Conservation (phyloP, 2,797 vertebrate genomes). For the Lepilemur ruficaudatus region DNA sequence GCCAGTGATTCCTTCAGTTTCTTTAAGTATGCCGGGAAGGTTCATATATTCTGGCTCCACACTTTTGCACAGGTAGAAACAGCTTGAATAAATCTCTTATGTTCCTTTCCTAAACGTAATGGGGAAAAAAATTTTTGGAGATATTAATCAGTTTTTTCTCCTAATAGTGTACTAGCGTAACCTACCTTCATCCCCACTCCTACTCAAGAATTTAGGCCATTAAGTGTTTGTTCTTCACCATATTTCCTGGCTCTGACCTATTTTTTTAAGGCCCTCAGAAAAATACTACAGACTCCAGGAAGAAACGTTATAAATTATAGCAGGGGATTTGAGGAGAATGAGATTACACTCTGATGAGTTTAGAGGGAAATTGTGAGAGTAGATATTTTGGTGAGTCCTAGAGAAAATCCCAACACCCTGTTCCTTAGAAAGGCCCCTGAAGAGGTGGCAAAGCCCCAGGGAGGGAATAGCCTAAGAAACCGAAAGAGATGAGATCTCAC, state of each 20-base stretch:
- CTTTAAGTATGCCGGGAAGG: background rate
- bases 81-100: background rate
- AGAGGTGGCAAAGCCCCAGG: background rate
- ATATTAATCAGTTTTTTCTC: background rate
- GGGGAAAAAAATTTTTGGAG: background rate
- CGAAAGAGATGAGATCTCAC: background rate
- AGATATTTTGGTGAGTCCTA: background rate
- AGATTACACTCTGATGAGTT: background rate
- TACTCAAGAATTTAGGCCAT: background rate
- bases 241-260: background rate
- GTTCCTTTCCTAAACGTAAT: background rate
- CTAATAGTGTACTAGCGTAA: background rate
- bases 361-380: background rate
- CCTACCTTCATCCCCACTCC: background rate
- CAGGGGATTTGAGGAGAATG: background rate
- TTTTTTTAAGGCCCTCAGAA: background rate
- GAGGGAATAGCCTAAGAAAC: background rate
- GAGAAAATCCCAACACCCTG: background rate
- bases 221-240: background rate
- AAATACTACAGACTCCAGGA: background rate
- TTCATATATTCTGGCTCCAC: background rate
- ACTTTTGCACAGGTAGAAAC: background rate
- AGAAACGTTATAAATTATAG: background rate
- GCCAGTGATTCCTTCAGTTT: background rate
- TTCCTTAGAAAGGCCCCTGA: background rate